Evolutionary conservation across 2,113 vertebrate species (phyloP).

Genomic region (Melanotaenia duboulayi): DNA sequence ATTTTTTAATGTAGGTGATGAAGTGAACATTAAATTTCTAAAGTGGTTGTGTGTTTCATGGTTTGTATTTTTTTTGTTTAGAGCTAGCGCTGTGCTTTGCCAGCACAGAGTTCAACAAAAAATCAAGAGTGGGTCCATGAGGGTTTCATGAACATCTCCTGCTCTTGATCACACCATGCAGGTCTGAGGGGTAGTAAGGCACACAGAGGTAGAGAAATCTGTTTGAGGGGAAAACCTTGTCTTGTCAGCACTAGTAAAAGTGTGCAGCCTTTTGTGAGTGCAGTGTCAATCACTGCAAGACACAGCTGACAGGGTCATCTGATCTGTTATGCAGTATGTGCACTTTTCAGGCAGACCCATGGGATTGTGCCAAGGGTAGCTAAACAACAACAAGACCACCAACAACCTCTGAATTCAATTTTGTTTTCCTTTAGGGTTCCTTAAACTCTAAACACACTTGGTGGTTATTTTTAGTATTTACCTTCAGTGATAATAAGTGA

Average conservation of each 20-base stretch:
- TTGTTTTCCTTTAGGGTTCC: slow-evolving; percentile 31
- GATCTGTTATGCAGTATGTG: slow-evolving; percentile 71
- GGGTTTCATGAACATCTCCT: slow-evolving; percentile 35
- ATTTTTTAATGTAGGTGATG: slow-evolving; percentile 4
- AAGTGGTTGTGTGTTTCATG: slow-evolving; percentile 26
- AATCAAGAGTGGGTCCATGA: slow-evolving; percentile 35
- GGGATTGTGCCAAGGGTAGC: slow-evolving; percentile 54
- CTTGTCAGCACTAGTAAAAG: slow-evolving; percentile 72
- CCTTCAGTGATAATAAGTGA: slow-evolving; percentile 34
- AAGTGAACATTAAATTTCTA: slow-evolving; percentile 33
- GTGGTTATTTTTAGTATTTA: slow-evolving; percentile 17
- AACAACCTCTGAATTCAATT: slow-evolving; percentile 58
- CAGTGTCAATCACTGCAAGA: slow-evolving; percentile 65
- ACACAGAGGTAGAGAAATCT: slow-evolving; percentile 35
- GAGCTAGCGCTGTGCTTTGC: slow-evolving; percentile 16
- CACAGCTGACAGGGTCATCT: slow-evolving; percentile 70
- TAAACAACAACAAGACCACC: slow-evolving; percentile 51
- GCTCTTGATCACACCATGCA: slow-evolving; percentile 45
- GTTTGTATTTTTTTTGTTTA: slow-evolving; percentile 28
- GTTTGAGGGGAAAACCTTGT: slow-evolving; percentile 57
- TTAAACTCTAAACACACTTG: slow-evolving; percentile 18
- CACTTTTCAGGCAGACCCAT: slow-evolving; percentile 63
- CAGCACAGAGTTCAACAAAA: slow-evolving; percentile 15
- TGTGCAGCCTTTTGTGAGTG: slow-evolving; percentile 63
- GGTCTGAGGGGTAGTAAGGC: slow-evolving; percentile 43